Conservation (phyloP, 2,797 vertebrate genomes). For the Tarsius wallacei region DNA sequence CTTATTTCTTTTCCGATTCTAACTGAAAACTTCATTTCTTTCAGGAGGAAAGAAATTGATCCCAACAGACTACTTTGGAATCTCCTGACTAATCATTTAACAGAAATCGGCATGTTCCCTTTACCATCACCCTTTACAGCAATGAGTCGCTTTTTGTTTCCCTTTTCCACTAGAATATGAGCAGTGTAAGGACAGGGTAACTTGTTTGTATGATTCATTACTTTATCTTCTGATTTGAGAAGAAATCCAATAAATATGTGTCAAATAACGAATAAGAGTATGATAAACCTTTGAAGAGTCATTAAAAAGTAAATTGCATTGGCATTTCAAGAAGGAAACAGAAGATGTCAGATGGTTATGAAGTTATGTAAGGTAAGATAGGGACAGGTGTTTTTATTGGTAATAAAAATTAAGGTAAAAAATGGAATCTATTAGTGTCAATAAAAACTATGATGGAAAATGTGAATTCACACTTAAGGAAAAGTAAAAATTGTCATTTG, state of each 20-base stretch:
- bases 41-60: not conserved
- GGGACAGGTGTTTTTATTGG: not conserved
- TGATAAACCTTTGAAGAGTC: not conserved
- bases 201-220: not conserved
- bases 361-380: not conserved
- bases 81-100: not conserved
- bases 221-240: not conserved
- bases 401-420: not conserved
- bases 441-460: not conserved
- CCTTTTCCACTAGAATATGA: not conserved
- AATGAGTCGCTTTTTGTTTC: not conserved
- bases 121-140: not conserved
- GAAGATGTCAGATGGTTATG: not conserved
- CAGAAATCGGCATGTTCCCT: not conserved
- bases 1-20: not conserved
- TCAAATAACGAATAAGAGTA: not conserved
- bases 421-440: not conserved
- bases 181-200: not conserved
- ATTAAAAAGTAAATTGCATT: not conserved
- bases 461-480: not conserved
- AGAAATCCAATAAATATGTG: not conserved
- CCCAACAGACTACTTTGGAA: not conserved
- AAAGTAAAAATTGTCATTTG: slow-evolving; percentile 52
- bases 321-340: not conserved
- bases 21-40: not conserved